These are phyloP conservation scores for Denticeps clupeoides DNA, from an alignment of 2,797 vertebrate species.

Conservation along the genomic window DNA sequence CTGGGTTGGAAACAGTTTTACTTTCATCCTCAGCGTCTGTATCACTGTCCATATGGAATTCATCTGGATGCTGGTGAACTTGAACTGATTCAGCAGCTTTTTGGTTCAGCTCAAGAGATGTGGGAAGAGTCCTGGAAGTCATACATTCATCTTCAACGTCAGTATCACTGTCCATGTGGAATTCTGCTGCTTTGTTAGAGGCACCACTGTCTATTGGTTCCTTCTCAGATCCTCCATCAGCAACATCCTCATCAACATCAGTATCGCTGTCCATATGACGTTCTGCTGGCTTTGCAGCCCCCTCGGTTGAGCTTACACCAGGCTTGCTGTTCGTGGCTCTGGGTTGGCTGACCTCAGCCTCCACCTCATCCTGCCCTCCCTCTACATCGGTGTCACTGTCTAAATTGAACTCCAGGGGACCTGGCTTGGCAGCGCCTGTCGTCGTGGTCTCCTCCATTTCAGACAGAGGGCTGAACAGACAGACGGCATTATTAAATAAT, in stretches of 20 bases:
- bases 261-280: conserved; percentile 58
- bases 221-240: too few relatives aligned
- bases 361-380: conserved; percentile 20
- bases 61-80: too few relatives aligned
- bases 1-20: too few relatives aligned
- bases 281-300: conserved; percentile 9
- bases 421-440: too few relatives aligned
- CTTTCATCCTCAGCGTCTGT: too few relatives aligned
- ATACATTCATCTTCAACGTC: conserved; percentile 44
- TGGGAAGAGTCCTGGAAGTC: conserved; percentile 20
- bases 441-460: too few relatives aligned
- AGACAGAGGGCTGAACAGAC: background rate
- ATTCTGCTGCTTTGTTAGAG: conserved; percentile 23
- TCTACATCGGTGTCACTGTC: conserved; percentile 53
- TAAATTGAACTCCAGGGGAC: conserved; percentile 31
- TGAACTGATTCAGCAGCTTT: too few relatives aligned
- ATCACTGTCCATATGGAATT: conserved; percentile 23
- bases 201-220: too few relatives aligned
- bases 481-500: background rate
- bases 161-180: conserved; percentile 58
- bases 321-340: background rate
- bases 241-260: conserved; percentile 50
- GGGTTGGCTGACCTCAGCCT: background rate
- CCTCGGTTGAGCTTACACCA: background rate
- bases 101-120: too few relatives aligned